Evolutionary conservation across 2,113 vertebrate species (phyloP).

Genomic region (Danionella cerebrum): DNA sequence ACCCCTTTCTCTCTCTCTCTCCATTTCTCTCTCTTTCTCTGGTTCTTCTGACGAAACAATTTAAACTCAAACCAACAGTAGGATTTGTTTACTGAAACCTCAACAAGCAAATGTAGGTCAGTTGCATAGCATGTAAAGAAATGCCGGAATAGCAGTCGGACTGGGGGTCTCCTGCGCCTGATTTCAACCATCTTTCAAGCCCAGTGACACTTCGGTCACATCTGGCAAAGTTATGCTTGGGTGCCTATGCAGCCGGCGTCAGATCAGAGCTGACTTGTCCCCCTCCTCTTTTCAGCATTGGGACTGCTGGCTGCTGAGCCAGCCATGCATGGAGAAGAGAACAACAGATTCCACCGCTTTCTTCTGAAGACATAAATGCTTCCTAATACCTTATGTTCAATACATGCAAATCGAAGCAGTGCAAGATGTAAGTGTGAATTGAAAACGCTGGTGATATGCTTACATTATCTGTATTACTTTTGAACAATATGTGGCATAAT

Average conservation of each 20-base stretch:
- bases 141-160: not conserved
- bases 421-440: not conserved
- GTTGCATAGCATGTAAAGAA: not conserved
- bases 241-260: slow-evolving; percentile 17
- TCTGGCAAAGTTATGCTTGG: slow-evolving; percentile 52
- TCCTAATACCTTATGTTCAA: not conserved
- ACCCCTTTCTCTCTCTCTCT: too few relatives aligned
- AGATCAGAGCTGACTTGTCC: slow-evolving; percentile 29
- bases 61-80: too few relatives aligned
- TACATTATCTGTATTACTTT: not conserved
- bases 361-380: not conserved
- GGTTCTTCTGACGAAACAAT: too few relatives aligned
- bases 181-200: slow-evolving; percentile 15
- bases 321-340: slow-evolving; percentile 23
- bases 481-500: too few relatives aligned
- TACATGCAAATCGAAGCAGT: not conserved
- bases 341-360: slow-evolving; percentile 11
- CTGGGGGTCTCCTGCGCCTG: slow-evolving; percentile 19
- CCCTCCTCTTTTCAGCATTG: slow-evolving; percentile 32
- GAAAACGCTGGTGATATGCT: not conserved
- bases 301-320: slow-evolving; percentile 24
- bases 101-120: slow-evolving; percentile 42
- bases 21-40: too few relatives aligned
- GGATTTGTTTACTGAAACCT: too few relatives aligned
- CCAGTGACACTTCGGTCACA: slow-evolving; percentile 45